Evolutionary conservation across 2,888 invertebrate genomes (phyloP).

Genomic region (Leucoptera coffeella): DNA sequence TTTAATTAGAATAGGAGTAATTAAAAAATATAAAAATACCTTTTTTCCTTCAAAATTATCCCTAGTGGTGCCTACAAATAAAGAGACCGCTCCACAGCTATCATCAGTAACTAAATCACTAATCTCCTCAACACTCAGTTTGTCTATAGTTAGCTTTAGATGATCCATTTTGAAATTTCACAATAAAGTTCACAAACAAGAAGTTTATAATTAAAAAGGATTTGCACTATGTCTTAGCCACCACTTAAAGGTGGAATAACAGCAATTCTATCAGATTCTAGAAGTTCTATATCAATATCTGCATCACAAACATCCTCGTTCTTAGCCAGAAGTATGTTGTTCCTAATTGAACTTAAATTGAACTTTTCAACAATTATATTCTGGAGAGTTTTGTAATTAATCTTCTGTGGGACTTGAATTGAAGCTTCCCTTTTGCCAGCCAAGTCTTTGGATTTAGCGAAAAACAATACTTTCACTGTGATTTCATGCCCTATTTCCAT

Average conservation of each 20-base stretch:
- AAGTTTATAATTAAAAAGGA: too few species aligned
- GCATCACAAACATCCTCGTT: slow-evolving; percentile 74
- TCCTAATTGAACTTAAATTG: slow-evolving; percentile 59
- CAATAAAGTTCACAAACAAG: too few species aligned
- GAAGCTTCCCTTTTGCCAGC: slow-evolving; percentile 56
- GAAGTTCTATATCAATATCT: slow-evolving; percentile 47
- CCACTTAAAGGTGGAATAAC: slow-evolving; percentile 93
- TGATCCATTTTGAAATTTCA: slow-evolving; percentile 55
- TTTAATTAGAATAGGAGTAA: too few species aligned
- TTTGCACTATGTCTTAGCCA: slow-evolving; percentile 53
- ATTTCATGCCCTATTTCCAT: slow-evolving; percentile 43
- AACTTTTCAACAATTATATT: slow-evolving; percentile 55
- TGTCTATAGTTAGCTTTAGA: slow-evolving; percentile 60
- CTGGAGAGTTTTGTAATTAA: slow-evolving; percentile 55
- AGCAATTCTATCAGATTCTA: slow-evolving; percentile 75
- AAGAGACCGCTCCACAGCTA: slow-evolving; percentile 80
- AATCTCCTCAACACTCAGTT: slow-evolving; percentile 62
- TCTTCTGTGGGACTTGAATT: slow-evolving; percentile 41
- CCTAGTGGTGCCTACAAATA: slow-evolving; percentile 86
- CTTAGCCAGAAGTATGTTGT: slow-evolving; percentile 70
- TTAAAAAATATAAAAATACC: slow-evolving; percentile 53
- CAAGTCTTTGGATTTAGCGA: slow-evolving; percentile 85
- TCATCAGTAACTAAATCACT: slow-evolving; percentile 60
- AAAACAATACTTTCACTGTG: slow-evolving; percentile 72
- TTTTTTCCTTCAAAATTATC: slow-evolving; percentile 76